Evolutionary conservation across 2,888 invertebrate species (phyloP).

Genomic region (Spilarctia lutea): DNA sequence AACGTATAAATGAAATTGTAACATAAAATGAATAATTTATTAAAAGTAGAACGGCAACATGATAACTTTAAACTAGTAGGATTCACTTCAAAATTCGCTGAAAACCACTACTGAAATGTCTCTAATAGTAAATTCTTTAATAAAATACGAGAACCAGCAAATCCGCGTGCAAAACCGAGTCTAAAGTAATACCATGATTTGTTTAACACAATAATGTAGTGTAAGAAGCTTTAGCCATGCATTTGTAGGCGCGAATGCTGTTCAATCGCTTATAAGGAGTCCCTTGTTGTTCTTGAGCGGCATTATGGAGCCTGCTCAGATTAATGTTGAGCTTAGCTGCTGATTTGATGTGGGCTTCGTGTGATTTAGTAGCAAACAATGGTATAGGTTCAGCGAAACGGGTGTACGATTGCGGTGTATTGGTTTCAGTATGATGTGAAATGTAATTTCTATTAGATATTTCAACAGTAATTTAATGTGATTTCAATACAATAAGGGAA

Average conservation of each 20-base stretch:
- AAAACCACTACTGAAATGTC: neutral
- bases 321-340: constrained; percentile 37
- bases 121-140: neutral
- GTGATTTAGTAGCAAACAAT: constrained; percentile 41
- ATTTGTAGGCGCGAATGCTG: constrained; percentile 64
- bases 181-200: constrained; percentile 61
- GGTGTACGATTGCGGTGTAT: constrained; percentile 17
- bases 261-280: constrained; percentile 60
- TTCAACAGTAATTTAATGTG: neutral
- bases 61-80: neutral
- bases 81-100: neutral
- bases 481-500: too few relatives aligned
- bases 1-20: too few relatives aligned
- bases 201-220: constrained; percentile 61
- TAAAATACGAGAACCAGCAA: constrained; percentile 19
- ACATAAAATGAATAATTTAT: too few relatives aligned
- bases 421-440: neutral
- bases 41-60: too few relatives aligned
- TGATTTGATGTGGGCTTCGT: constrained; percentile 49
- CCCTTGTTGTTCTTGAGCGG: constrained; percentile 61
- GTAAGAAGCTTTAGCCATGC: constrained; percentile 59
- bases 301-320: constrained; percentile 43
- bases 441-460: neutral
- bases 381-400: constrained; percentile 15
- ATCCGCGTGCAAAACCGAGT: constrained; percentile 28